Evolutionary conservation across 2,797 vertebrate species (phyloP), one percentile per base, ranked within the genome.

Genomic region (Micrastur ruficollis): DNA sequence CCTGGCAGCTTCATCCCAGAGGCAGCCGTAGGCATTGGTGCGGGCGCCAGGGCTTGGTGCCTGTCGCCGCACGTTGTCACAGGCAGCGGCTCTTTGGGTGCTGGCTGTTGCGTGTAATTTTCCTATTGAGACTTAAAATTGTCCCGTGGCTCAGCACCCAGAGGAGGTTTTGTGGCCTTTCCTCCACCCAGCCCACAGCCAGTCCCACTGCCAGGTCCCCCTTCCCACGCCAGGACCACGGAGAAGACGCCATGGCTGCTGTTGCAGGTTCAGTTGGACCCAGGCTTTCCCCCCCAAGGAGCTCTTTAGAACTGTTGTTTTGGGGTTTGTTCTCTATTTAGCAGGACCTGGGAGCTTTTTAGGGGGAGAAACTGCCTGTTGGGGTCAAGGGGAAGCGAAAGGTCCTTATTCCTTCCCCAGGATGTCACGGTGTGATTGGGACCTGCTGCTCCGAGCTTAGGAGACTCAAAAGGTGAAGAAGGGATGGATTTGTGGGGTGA

Each of bases 61-160:
- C 74, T 9, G 31, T 42, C 53, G 34, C 25, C 9, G 2, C 0
- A 0, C 1, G 9, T 34, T 3, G 2, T 25, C 0, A 0, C 49
- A 16, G 71, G 78, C 3, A 4, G 79, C 6, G 29, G 19, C 72
- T 73, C 32, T 34, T n/a, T 47, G 50, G 38, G 46, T 22, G 31
- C 44, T 42, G 74, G 46, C 25, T 71, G 46, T 14, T 19, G 2
- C 6, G 3, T n/a, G 68, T 5, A 5, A 23, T 22, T 82, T 56
- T 81, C 32, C 62, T 12, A 23, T 3, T 0, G 5, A 58, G 14
- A 58, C 34, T 19, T 38, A 11, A 53, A 71, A 31, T 42, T 44
- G 31, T 31, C 40, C 74, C 12, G 1, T 5, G 38, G 72, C 13
- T 79, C 19, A 27, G 71, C 61, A 62, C 25, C 74, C 81, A 29